Percentiles rank a stretch among this genome's conserved stretches.
phyloP scores from a whole-genome alignment of 2,113 vertebrate species.

The Lepus europaeus region DNA sequence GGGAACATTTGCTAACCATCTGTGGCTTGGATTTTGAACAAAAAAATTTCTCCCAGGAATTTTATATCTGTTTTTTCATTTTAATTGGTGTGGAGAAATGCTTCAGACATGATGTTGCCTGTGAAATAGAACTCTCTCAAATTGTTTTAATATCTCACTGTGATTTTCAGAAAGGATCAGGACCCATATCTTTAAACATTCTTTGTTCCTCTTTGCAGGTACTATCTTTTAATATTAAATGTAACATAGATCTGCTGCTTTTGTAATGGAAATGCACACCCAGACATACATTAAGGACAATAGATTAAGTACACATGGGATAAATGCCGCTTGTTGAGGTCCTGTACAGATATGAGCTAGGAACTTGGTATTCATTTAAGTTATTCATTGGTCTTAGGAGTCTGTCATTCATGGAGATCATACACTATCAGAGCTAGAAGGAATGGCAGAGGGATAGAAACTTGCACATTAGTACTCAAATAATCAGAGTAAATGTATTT shows the following conservation, averaged over 20 bases:
- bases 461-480: not conserved
- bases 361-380: conserved; percentile 31
- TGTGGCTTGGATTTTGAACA: conserved; percentile 33
- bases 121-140: conserved; percentile 67
- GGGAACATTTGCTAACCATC: conserved; percentile 39
- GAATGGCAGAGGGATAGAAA: not conserved
- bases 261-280: conserved; percentile 55
- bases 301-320: not conserved
- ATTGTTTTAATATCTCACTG: conserved; percentile 19
- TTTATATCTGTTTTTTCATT: conserved; percentile 69
- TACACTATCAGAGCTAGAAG: not conserved
- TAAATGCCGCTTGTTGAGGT: not conserved
- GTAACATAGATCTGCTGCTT: not conserved
- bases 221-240: conserved; percentile 7
- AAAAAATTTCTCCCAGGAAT: conserved; percentile 64
- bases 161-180: conserved; percentile 14
- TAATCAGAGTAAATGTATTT: conserved; percentile 12
- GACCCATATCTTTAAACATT: not conserved
- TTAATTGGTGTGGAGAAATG: conserved; percentile 67
- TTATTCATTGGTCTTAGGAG: not conserved
- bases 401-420: not conserved
- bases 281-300: conserved; percentile 52
- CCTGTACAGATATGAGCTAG: not conserved
- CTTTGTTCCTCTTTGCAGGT: conserved; percentile 30
- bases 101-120: conserved; percentile 47